Conservation (phyloP, 2,113 vertebrate species). For the Syngnathus scovelli region DNA sequence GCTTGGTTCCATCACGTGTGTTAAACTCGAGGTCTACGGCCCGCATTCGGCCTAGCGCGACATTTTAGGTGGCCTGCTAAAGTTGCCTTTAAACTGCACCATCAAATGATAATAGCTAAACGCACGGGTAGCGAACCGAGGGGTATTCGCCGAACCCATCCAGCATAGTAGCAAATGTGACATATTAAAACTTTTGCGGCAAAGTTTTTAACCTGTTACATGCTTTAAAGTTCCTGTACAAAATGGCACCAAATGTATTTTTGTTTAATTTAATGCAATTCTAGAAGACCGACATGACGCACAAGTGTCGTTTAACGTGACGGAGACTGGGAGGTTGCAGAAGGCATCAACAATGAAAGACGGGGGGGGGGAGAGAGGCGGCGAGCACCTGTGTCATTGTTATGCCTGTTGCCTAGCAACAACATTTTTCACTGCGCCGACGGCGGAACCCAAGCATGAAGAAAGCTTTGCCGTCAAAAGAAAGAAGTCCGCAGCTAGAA, state of each 20-base stretch:
- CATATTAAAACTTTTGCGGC: too few species aligned
- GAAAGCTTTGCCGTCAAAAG: slow-evolving; percentile 49
- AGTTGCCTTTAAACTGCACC: too few species aligned
- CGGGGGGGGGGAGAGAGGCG: slow-evolving; percentile 11
- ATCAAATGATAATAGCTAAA: too few species aligned
- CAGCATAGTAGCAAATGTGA: too few species aligned
- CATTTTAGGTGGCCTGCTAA: too few species aligned
- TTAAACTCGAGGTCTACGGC: too few species aligned
- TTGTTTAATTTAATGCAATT: not conserved
- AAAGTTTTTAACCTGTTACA: too few species aligned
- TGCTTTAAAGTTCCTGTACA: too few species aligned
- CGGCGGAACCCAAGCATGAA: slow-evolving; percentile 62
- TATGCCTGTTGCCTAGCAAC: slow-evolving; percentile 80
- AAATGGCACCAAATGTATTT: not conserved
- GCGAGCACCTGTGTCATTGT: slow-evolving; percentile 77
- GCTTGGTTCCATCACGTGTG: too few species aligned
- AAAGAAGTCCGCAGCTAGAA: slow-evolving; percentile 48
- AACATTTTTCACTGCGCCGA: slow-evolving; percentile 60
- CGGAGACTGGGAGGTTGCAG: slow-evolving; percentile 36
- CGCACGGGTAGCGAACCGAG: too few species aligned
- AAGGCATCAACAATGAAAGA: slow-evolving; percentile 33
- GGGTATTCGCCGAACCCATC: too few species aligned
- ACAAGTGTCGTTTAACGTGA: slow-evolving; percentile 59
- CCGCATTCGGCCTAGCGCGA: too few species aligned
- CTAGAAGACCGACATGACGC: slow-evolving; percentile 37